Conservation (phyloP, 2,113 vertebrate genomes). For the Cathartes aura region DNA sequence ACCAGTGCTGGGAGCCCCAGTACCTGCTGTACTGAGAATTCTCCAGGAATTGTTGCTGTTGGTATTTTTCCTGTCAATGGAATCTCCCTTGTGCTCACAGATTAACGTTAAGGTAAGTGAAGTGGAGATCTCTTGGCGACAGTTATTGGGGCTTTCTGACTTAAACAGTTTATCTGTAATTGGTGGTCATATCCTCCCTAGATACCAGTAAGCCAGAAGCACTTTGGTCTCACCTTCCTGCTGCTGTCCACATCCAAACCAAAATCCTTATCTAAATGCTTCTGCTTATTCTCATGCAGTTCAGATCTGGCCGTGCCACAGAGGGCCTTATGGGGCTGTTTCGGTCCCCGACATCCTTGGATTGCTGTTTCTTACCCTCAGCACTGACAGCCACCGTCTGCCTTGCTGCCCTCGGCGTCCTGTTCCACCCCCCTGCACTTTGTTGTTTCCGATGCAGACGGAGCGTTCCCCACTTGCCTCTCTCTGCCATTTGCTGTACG, state of each 20-base stretch:
- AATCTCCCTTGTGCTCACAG: neutral
- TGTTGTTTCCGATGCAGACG: neutral
- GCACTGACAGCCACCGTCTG: neutral
- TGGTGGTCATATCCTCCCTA: neutral
- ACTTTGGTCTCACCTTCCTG: neutral
- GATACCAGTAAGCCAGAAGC: neutral
- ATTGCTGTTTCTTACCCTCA: neutral
- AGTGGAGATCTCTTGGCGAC: neutral
- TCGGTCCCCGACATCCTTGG: no score
- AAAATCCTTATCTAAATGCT: neutral
- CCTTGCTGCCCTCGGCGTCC: neutral
- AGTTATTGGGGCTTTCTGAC: neutral
- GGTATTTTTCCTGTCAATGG: neutral
- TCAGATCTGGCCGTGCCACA: neutral
- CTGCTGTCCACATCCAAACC: neutral
- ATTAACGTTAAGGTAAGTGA: neutral
- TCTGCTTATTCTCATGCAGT: neutral
- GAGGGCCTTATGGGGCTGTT: neutral
- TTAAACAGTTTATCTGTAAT: neutral
- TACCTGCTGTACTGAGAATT: neutral
- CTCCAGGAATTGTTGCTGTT: neutral
- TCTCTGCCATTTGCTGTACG: neutral
- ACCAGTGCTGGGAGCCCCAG: neutral
- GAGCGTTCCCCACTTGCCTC: neutral
- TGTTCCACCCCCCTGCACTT: neutral